phyloP scores from a whole-genome alignment of 2,113 vertebrate genomes.

The Pseudorhombus dupliciocellatus region DNA sequence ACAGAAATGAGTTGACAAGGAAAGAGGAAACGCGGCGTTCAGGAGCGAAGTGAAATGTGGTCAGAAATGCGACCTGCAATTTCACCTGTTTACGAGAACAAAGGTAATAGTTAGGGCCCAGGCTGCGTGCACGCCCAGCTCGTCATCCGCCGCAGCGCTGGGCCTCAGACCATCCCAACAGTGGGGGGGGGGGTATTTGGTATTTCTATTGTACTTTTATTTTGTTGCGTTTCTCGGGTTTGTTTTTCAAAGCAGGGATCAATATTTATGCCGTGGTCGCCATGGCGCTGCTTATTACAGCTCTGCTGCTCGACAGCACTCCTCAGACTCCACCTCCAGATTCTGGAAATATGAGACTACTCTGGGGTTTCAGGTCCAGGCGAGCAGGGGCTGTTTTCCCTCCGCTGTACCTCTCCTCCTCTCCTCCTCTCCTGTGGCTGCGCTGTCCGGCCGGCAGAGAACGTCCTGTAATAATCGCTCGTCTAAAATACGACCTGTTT shows the following conservation, averaged over 20 bases:
- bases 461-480: slow-evolving; percentile 23
- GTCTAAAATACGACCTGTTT: slow-evolving; percentile 13
- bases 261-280: slow-evolving; percentile 39
- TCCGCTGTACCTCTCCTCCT: slow-evolving; percentile 64
- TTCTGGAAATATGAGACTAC: slow-evolving; percentile 80
- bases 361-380: slow-evolving; percentile 80
- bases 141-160: too few species aligned
- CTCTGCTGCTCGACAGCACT: slow-evolving; percentile 60
- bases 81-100: background rate
- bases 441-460: slow-evolving; percentile 29
- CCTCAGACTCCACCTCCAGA: slow-evolving; percentile 74
- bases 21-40: background rate
- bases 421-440: slow-evolving; percentile 50
- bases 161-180: too few species aligned
- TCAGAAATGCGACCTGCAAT: background rate
- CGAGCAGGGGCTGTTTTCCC: slow-evolving; percentile 83
- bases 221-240: background rate
- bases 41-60: background rate
- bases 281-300: slow-evolving; percentile 56
- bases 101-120: slow-evolving; percentile 11
- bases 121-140: slow-evolving; percentile 30
- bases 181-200: too few species aligned
- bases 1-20: background rate
- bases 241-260: background rate
- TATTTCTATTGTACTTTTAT: background rate